Conservation (phyloP, 2,797 vertebrate genomes). For the Zalophus californianus region DNA sequence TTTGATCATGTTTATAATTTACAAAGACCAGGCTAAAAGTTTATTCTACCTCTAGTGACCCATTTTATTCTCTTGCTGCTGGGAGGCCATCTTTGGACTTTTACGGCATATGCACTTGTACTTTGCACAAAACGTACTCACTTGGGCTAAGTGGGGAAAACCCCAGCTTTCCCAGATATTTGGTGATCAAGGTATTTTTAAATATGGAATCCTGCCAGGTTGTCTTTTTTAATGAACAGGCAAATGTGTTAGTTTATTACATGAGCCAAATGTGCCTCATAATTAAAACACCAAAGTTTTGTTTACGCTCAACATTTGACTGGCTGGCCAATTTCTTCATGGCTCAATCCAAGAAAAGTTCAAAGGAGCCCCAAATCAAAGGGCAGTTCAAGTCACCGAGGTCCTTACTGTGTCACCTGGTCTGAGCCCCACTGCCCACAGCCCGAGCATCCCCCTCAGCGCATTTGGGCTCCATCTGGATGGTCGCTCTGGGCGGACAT, state of each 20-base stretch:
- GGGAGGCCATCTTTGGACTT: not conserved
- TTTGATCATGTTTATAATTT: constrained; percentile 9
- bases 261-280: not conserved
- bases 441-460: rapidly evolving
- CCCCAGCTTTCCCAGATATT: not conserved
- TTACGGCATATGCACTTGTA: not conserved
- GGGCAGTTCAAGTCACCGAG: not conserved
- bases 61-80: not conserved
- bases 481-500: rapidly evolving
- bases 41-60: not conserved
- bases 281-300: not conserved
- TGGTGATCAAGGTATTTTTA: not conserved
- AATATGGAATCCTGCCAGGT: not conserved
- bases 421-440: not conserved
- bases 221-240: not conserved
- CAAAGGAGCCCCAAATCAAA: not conserved
- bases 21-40: constrained; percentile 22
- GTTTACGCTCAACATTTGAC: not conserved
- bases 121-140: not conserved
- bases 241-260: constrained; percentile 12
- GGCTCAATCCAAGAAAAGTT: not conserved
- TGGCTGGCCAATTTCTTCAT: not conserved
- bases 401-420: not conserved
- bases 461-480: not conserved
- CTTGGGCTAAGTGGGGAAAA: not conserved